A percentile compares a stretch with the other conserved stretches of the same genome.
Evolutionary conservation across 2,888 invertebrate genomes (phyloP).

Genomic region (Plagodis dolabraria): DNA sequence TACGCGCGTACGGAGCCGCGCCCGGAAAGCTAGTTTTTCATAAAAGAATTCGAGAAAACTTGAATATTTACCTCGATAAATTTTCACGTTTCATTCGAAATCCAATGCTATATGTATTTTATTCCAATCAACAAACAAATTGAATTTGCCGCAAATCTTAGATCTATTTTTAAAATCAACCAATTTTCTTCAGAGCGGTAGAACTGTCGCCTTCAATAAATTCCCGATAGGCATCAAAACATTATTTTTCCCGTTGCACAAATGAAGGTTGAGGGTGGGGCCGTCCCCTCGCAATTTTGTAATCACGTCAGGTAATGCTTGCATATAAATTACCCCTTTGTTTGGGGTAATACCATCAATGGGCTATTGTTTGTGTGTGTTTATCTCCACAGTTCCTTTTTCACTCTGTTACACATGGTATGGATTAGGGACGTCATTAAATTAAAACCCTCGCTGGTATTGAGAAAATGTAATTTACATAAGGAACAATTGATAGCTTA

Average conservation of each 20-base stretch:
- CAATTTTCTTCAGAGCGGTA: conserved; percentile 48
- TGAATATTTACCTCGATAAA: not conserved
- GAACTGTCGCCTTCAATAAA: conserved; percentile 67
- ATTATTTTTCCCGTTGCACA: conserved; percentile 59
- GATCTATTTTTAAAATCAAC: conserved; percentile 41
- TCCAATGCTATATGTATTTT: conserved; percentile 15
- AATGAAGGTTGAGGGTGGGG: conserved; percentile 58
- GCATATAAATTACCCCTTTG: conserved; percentile 81
- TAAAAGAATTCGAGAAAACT: no score
- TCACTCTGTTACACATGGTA: conserved; percentile 24
- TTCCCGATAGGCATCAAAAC: conserved; percentile 63
- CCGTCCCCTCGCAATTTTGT: conserved; percentile 65
- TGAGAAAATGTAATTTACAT: no score
- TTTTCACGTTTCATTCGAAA: conserved; percentile 13
- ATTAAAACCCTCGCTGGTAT: not conserved
- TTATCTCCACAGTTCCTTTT: conserved; percentile 39
- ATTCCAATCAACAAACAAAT: conserved; percentile 16
- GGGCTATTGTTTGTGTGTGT: conserved; percentile 56
- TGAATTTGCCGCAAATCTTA: conserved; percentile 15
- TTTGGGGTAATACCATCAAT: conserved; percentile 65
- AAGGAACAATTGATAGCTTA: no score
- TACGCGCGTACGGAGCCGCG: no score
- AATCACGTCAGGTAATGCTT: conserved; percentile 77
- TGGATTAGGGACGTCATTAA: conserved; percentile 20
- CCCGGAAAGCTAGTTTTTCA: no score